Evolutionary conservation across 2,888 invertebrate species (phyloP).

Genomic region (Saturnia pavonia): DNA sequence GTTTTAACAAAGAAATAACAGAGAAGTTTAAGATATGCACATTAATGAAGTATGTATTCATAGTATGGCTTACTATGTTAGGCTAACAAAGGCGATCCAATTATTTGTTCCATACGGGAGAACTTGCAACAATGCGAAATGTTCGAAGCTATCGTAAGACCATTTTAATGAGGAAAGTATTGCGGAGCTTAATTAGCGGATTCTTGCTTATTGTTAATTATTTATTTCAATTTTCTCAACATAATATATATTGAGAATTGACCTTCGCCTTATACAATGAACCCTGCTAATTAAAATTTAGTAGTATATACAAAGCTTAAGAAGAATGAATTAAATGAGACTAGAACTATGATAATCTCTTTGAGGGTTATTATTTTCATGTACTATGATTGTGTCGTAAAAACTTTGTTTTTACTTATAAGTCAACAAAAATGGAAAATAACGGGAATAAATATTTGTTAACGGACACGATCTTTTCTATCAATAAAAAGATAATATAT

Average conservation of each 20-base stretch:
- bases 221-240: not conserved
- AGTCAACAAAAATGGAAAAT: too few species aligned
- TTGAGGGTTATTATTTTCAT: not conserved
- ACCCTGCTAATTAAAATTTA: not conserved
- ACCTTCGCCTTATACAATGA: not conserved
- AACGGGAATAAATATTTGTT: too few species aligned
- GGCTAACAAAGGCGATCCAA: slow-evolving; percentile 5
- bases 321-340: not conserved
- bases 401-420: too few species aligned
- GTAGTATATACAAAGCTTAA: not conserved
- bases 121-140: not conserved
- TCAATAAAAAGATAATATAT: too few species aligned
- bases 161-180: slow-evolving; percentile 5
- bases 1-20: not conserved
- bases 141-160: not conserved
- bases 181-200: not conserved
- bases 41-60: not conserved
- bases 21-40: not conserved
- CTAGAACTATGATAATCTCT: not conserved
- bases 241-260: not conserved
- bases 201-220: not conserved
- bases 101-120: not conserved
- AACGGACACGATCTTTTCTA: too few species aligned
- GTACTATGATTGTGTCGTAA: not conserved
- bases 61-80: not conserved